These are phyloP conservation scores for Fukomys damarensis DNA, from an alignment of 2,113 vertebrate genomes.

Conservation along the genomic window DNA sequence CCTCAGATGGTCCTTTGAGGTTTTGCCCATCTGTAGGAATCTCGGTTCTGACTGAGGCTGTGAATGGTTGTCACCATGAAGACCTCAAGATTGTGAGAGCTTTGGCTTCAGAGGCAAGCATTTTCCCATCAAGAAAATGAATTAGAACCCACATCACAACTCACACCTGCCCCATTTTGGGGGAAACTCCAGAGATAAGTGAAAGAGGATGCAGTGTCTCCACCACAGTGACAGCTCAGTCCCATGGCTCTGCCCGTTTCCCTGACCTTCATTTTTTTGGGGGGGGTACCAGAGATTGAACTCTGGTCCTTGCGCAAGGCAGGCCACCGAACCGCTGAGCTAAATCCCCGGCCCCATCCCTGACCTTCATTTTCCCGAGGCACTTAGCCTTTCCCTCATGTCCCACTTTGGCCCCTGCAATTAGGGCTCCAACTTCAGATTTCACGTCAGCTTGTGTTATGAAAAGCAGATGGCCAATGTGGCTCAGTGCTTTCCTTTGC, in stretches of 20 bases:
- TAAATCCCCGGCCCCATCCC: too few species aligned
- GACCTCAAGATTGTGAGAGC: not conserved
- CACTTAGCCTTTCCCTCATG: not conserved
- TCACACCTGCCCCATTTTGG: not conserved
- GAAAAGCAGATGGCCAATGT: not conserved
- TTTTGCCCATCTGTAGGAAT: not conserved
- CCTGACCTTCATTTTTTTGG: too few species aligned
- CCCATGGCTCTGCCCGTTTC: not conserved
- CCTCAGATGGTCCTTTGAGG: not conserved
- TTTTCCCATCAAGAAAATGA: conserved; percentile 39
- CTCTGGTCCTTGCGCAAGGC: too few species aligned
- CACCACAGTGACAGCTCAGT: not conserved
- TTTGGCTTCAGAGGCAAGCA: not conserved
- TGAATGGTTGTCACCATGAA: conserved; percentile 3
- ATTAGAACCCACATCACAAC: not conserved
- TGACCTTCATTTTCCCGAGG: not conserved
- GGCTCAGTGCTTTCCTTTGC: not conserved
- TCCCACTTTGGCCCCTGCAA: not conserved
- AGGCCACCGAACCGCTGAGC: too few species aligned
- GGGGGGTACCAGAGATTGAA: too few species aligned
- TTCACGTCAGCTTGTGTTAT: conserved; percentile 15
- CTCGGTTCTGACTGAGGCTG: not conserved
- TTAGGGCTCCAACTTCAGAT: not conserved
- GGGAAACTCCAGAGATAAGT: not conserved
- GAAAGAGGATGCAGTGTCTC: not conserved